Percentiles rank a stretch among this genome's conserved stretches.
Conservation (phyloP, 2,797 vertebrate genomes). For the Manis javanica region DNA sequence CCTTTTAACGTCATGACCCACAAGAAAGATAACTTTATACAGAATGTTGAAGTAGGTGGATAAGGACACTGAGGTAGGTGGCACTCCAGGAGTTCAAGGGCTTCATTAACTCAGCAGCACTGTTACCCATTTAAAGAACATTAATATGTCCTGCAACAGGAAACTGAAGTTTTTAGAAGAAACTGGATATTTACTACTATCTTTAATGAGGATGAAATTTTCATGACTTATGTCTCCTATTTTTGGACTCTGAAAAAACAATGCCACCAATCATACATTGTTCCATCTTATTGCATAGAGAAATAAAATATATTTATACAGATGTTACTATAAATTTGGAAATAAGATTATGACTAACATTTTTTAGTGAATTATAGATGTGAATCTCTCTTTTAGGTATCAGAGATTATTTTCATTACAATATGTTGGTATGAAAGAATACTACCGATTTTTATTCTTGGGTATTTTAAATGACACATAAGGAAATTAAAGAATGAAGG, state of each 20-base stretch:
- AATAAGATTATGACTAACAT: not conserved
- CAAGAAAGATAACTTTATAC: not conserved
- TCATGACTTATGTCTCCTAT: not conserved
- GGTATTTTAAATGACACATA: not conserved
- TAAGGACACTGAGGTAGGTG: not conserved
- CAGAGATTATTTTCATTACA: not conserved
- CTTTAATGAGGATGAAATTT: not conserved
- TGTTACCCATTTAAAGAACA: not conserved
- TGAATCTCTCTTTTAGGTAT: not conserved
- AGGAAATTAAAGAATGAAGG: not conserved
- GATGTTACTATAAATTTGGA: not conserved
- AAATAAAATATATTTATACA: not conserved
- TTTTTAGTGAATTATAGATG: not conserved
- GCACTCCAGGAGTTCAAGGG: not conserved
- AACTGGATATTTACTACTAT: not conserved
- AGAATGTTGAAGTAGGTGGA: not conserved
- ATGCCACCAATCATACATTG: not conserved
- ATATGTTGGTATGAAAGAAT: not conserved
- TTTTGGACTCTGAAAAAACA: not conserved
- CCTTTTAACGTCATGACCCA: not conserved
- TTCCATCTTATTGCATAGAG: not conserved
- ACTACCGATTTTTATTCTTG: not conserved
- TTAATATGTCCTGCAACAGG: not conserved
- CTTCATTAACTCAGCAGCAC: not conserved
- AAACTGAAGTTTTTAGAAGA: not conserved